Conservation (phyloP, 2,113 vertebrate genomes). For the Nycticebus coucang region DNA sequence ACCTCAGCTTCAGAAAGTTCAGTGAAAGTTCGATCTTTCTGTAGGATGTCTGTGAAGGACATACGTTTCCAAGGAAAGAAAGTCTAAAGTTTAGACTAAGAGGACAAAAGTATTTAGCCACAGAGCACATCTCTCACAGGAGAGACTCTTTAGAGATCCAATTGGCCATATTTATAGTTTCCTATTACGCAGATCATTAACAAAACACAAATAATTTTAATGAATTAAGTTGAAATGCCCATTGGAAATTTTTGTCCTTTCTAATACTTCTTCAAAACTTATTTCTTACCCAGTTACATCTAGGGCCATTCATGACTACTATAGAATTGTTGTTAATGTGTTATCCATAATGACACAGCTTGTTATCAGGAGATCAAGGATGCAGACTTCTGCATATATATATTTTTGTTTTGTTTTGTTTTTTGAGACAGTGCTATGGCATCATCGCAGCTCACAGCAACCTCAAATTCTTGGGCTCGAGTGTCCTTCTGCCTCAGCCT, state of each 20-base stretch:
- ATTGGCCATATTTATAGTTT: neutral
- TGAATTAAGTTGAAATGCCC: slow-evolving; percentile 1
- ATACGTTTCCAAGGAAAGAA: slow-evolving; percentile 18
- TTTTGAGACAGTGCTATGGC: too few species aligned
- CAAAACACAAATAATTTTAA: slow-evolving; percentile 40
- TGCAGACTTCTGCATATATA: neutral
- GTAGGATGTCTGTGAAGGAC: neutral
- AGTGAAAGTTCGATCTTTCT: neutral
- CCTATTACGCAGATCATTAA: neutral
- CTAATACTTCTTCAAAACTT: slow-evolving; percentile 28
- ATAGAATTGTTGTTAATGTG: slow-evolving; percentile 25
- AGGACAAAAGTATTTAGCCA: slow-evolving; percentile 7
- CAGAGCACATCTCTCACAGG: neutral
- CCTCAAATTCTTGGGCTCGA: too few species aligned
- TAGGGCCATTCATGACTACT: neutral
- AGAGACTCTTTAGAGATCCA: neutral
- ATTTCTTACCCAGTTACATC: slow-evolving; percentile 9
- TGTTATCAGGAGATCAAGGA: neutral
- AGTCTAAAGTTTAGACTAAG: slow-evolving; percentile 27
- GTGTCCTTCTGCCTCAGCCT: too few species aligned
- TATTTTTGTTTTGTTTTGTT: too few species aligned
- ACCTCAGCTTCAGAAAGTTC: neutral
- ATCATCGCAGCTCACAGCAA: too few species aligned
- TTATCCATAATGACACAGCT: neutral
- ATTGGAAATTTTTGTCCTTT: slow-evolving; percentile 13